phyloP scores from a whole-genome alignment of 2,888 invertebrate genomes.

The Listrodromus nycthemerus region DNA sequence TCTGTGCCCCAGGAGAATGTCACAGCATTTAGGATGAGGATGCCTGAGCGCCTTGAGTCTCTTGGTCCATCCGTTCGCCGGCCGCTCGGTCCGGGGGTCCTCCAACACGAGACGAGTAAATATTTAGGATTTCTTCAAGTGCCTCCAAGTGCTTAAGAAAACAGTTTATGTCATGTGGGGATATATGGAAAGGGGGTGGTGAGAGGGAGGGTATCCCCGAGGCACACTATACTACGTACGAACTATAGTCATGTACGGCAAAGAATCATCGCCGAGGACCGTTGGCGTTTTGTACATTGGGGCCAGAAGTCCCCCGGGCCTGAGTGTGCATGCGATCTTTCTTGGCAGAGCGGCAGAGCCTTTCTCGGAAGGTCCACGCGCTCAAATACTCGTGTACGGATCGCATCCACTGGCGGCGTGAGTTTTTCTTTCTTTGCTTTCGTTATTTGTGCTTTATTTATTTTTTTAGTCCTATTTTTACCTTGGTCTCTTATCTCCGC shows the following conservation, averaged over 20 bases:
- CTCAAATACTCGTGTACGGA: constrained; percentile 34
- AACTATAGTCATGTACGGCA: constrained; percentile 24
- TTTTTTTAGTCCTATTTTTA: not conserved
- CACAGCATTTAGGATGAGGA: constrained; percentile 42
- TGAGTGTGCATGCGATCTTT: constrained; percentile 45
- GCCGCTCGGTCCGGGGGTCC: constrained; percentile 53
- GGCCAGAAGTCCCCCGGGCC: constrained; percentile 62
- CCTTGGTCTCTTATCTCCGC: constrained; percentile 14
- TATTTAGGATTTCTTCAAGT: constrained; percentile 83
- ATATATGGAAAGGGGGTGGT: constrained; percentile 47
- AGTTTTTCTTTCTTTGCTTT: constrained; percentile 19
- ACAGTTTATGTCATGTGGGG: constrained; percentile 77
- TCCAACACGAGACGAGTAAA: constrained; percentile 75
- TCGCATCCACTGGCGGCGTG: constrained; percentile 24
- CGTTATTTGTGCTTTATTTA: constrained; percentile 2
- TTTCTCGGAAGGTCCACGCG: constrained; percentile 39
- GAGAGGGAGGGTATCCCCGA: constrained; percentile 31
- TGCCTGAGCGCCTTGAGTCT: constrained; percentile 18
- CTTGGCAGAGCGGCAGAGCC: constrained; percentile 18
- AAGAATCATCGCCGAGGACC: constrained; percentile 36
- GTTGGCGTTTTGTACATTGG: constrained; percentile 39
- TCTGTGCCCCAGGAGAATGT: constrained; percentile 45
- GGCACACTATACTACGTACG: constrained; percentile 22
- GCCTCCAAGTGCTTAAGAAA: constrained; percentile 82
- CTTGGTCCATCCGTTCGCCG: constrained; percentile 27